phyloP scores from a whole-genome alignment of 2,797 vertebrate species.

The Phaenicophaeus curvirostris region DNA sequence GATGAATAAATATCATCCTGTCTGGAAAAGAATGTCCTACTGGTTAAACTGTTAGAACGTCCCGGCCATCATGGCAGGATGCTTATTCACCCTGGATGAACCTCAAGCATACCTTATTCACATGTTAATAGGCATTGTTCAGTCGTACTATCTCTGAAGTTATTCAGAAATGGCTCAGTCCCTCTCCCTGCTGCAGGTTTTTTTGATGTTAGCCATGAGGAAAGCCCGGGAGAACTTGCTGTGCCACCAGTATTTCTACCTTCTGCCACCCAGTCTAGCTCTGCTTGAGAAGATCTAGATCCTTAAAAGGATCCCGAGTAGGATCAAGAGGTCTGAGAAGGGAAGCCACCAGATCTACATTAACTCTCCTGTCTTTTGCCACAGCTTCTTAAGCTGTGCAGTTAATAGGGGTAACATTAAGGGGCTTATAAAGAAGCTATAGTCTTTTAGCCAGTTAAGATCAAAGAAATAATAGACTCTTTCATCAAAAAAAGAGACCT shows the following conservation, averaged over 20 bases:
- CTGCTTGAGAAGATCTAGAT: not conserved
- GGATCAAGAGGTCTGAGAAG: not conserved
- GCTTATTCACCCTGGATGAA: not conserved
- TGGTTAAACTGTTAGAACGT: not conserved
- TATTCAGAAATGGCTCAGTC: not conserved
- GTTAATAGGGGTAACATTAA: not conserved
- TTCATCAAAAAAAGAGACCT: constrained; percentile 16
- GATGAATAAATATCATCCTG: not conserved
- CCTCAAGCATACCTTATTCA: not conserved
- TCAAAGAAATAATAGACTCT: constrained; percentile 38
- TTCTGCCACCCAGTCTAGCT: not conserved
- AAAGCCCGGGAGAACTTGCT: not conserved
- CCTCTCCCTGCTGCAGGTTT: not conserved
- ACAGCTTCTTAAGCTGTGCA: not conserved
- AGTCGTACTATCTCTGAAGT: not conserved
- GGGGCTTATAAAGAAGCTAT: not conserved
- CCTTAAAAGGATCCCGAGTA: not conserved
- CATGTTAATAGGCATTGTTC: not conserved
- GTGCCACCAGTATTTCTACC: not conserved
- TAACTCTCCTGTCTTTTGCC: not conserved
- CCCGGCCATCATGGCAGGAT: not conserved
- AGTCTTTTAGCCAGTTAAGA: not conserved
- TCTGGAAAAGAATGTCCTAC: not conserved
- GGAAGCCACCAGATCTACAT: not conserved
- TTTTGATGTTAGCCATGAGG: not conserved